Base-by-base conservation (phyloP, 2,113 vertebrate species). In the Dolichallabes microphthalmus region DNA sequence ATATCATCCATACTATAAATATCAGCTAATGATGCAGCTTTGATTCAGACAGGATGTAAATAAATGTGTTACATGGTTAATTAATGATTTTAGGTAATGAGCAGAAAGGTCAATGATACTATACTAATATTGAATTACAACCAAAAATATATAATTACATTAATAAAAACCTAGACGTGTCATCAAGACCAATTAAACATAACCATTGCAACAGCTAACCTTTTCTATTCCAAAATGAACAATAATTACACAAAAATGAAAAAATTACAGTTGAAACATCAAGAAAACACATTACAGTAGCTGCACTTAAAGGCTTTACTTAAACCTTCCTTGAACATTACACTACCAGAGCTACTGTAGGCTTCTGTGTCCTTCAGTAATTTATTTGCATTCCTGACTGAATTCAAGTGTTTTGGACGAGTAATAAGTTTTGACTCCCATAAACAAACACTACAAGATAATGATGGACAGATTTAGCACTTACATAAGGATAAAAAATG, bases 391-490 rank as follows among this genome's bases (percentile, higher is more conserved):
- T 52, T 74, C 69, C 35, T 45, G 35, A 13, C 35, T 45, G 20
- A 5, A 73, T 45, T 73, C 25, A 52, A n/a, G 39, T n/a, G 5
- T 52, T 52, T 74, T 74, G 45, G 22, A 52, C 14, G 71, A 14
- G 45, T 75, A 75, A n/a, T 75, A 75, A 8, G 25, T 75, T 73
- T 74, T 52, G 5, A 52, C 39, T 52, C 25, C 22, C 45, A 75
- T 75, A 27, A 73, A 52, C 73, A 75, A 75, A 75, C 73, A 27
- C 27, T 52, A 52, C 25, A 52, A 25, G 39, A 17, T 75, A 53
- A n/a, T 75, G 25, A 53, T 74, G 71, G 71, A 52, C 71, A 74
- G 71, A 74, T 75, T 53, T 75, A 45, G 25, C 50, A 53, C 27
- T 53, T 53, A 53, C 7, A 25, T 3, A 27, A 53, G 14, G 25